Evolutionary conservation across 2,888 invertebrate species (phyloP), one percentile per base, ranked within the genome.

Genomic region (Lochmaea capreae): DNA sequence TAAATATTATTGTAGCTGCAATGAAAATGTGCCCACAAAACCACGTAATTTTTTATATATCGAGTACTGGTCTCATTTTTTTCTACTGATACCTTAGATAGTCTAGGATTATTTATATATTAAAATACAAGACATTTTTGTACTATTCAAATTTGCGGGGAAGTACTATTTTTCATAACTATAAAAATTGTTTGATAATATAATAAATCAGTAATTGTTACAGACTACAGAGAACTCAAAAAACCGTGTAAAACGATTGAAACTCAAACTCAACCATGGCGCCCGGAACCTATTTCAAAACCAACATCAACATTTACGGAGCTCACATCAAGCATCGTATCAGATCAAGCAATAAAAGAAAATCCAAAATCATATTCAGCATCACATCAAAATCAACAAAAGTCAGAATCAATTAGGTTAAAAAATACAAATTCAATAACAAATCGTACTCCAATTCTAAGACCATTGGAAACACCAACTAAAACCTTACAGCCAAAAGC

Each of bases 71-170:
- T 43, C 10, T 43, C 6, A 10, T 43, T 43, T 10, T 42, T 1
- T 42, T 42, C 11, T 1, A 42, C 11, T 42, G 42, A 42, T 42
- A 42, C 3, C 8, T 42, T 42, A 42, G 42, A 10, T 42, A 11
- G 8, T 42, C 42, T 42, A 10, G 42, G 42, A 42, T 8, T 42
- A 10, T 8, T 42, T 42, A 42, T 8, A 42, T 42, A 11, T 10
- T 42, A 11, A 42, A 3, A 1, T 42, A 42, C 11, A 10, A 10
- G 42, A 12, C 11, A 14, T 46, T 39, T 39, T 57, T 57, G 57
- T 57, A 57, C 57, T 57, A 57, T 57, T 57, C 18, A 57, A 57
- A 18, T 57, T 57, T 57, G 57, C 57, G 57, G 57, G 57, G 57
- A 57, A 57, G 57, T 57, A 57, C 16, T 57, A 14, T 18, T 5